phyloP scores from a whole-genome alignment of 2,113 vertebrate species.

The Onychorhynchus coronatus region DNA sequence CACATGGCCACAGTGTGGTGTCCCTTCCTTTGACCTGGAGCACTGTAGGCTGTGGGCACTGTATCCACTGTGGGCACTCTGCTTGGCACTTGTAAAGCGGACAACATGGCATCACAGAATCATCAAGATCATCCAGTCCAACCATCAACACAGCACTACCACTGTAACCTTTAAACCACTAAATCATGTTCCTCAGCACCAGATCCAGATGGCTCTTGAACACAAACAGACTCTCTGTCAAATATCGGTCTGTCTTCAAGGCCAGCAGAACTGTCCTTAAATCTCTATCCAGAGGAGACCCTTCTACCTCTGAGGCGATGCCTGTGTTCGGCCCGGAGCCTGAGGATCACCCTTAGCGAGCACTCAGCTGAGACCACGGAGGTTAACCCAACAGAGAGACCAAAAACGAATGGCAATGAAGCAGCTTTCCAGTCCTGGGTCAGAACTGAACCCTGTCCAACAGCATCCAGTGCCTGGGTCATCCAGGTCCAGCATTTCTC shows the following conservation, averaged over 20 bases:
- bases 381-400: background rate
- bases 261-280: background rate
- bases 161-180: background rate
- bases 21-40: background rate
- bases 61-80: background rate
- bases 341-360: background rate
- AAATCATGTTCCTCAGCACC: background rate
- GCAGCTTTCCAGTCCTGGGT: background rate
- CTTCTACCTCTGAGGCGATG: background rate
- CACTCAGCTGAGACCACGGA: background rate
- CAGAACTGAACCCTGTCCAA: background rate
- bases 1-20: accelerated
- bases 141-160: background rate
- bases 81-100: background rate
- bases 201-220: background rate
- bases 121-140: background rate
- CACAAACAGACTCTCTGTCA: background rate
- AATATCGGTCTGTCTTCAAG: background rate
- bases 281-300: background rate
- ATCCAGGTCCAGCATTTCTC: background rate
- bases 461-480: background rate
- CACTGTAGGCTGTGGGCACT: background rate
- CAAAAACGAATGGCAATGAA: background rate
- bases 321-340: background rate
- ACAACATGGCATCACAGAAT: background rate